Percentiles rank a stretch among this genome's conserved stretches.
Evolutionary conservation across 2,797 vertebrate genomes (phyloP).

Genomic region (Dromococcyx pavoninus): DNA sequence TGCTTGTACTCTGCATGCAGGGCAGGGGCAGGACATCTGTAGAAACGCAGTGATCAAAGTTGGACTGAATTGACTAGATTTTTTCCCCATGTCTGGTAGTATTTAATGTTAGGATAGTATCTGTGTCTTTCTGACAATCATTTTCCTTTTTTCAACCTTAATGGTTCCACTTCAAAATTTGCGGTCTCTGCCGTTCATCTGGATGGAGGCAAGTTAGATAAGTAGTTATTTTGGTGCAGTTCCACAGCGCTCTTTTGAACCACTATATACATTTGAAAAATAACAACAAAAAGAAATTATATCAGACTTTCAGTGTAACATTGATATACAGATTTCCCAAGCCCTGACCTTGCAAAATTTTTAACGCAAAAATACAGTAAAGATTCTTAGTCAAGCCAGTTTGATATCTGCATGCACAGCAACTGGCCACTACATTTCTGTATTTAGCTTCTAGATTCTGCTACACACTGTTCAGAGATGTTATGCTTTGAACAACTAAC

Average conservation of each 20-base stretch:
- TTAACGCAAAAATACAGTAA: not conserved
- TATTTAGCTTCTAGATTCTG: not conserved
- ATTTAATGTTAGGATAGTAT: not conserved
- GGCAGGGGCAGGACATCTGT: not conserved
- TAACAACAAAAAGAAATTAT: not conserved
- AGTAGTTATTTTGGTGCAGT: not conserved
- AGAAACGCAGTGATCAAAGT: slow-evolving; percentile 10
- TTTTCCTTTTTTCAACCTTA: not conserved
- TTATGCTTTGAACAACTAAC: not conserved
- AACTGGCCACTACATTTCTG: not conserved
- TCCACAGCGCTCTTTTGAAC: not conserved
- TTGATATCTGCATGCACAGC: not conserved
- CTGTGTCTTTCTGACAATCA: not conserved
- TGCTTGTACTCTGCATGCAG: not conserved
- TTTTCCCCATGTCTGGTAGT: not conserved
- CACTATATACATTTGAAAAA: not conserved
- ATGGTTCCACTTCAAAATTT: not conserved
- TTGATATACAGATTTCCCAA: not conserved
- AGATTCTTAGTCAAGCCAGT: not conserved
- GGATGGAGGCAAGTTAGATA: not conserved
- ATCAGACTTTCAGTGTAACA: not conserved
- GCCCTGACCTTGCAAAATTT: not conserved
- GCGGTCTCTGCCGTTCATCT: not conserved
- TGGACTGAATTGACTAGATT: not conserved
- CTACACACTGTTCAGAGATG: not conserved